Conservation (phyloP, 2,888 invertebrate species). For the Synanthedon myopaeformis region DNA sequence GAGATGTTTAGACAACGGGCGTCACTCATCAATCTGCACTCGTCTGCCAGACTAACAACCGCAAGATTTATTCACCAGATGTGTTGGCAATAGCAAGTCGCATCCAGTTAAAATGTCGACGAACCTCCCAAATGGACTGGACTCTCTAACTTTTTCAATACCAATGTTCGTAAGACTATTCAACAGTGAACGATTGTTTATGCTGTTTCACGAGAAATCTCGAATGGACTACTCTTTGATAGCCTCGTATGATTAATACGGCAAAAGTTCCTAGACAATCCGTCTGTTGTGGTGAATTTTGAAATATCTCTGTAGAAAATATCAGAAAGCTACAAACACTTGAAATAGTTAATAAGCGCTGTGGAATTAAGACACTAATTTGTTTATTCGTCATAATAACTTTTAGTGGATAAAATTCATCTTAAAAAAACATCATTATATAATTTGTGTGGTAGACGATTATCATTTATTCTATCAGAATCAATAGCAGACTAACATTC, state of each 20-base stretch:
- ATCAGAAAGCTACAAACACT: neutral
- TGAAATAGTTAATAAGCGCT: neutral
- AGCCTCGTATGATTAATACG: conserved; percentile 12
- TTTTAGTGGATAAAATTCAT: too few species aligned
- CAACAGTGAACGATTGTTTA: conserved; percentile 11
- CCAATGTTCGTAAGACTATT: conserved; percentile 32
- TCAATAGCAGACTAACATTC: too few species aligned
- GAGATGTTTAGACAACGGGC: conserved; percentile 5
- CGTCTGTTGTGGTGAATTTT: conserved; percentile 6
- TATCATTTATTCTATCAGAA: too few species aligned
- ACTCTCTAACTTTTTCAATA: conserved; percentile 42
- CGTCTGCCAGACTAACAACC: conserved; percentile 7
- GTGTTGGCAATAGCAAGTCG: conserved; percentile 12
- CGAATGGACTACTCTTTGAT: neutral
- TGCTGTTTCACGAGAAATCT: conserved; percentile 12
- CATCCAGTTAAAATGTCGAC: conserved; percentile 36
- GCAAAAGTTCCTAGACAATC: conserved; percentile 15
- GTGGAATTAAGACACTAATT: neutral
- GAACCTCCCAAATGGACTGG: conserved; percentile 29
- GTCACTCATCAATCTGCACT: conserved; percentile 27
- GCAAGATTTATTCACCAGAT: conserved; percentile 32
- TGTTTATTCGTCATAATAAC: too few species aligned
- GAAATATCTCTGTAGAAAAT: neutral
- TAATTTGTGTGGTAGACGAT: too few species aligned
- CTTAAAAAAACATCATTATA: too few species aligned